These are phyloP conservation scores for Seira musarum DNA, from an alignment of 2,888 invertebrate species.

Conservation along the genomic window DNA sequence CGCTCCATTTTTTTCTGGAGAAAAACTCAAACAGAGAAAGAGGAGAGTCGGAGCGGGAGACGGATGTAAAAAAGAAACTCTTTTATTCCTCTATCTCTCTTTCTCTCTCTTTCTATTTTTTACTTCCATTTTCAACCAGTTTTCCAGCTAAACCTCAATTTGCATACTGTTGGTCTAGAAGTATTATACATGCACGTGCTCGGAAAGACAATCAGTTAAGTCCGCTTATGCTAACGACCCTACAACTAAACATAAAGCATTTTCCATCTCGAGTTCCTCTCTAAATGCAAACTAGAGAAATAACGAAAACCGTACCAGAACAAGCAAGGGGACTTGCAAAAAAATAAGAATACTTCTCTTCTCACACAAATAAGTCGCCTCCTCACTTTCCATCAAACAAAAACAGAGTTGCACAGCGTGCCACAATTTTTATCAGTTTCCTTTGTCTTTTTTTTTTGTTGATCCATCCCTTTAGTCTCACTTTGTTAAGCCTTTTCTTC, in stretches of 20 bases:
- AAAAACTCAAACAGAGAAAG: constrained; percentile 2
- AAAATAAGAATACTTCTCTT: not conserved
- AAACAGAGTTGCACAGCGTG: constrained; percentile 16
- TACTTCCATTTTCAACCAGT: constrained; percentile 55
- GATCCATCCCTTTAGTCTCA: constrained; percentile 54
- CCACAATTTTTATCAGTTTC: constrained; percentile 9
- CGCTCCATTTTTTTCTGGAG: not conserved
- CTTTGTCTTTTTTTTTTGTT: constrained; percentile 49
- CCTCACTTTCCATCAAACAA: too few relatives aligned
- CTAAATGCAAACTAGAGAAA: not conserved
- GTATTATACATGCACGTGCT: constrained; percentile 58
- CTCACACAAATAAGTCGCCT: constrained; percentile 17
- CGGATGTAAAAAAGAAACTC: constrained; percentile 46
- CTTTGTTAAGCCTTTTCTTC: constrained; percentile 53
- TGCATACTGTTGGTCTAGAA: constrained; percentile 55
- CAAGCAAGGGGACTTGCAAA: not conserved
- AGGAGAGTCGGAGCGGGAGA: constrained; percentile 12
- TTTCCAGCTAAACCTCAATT: constrained; percentile 56
- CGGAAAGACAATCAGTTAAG: constrained; percentile 57
- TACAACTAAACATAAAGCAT: constrained; percentile 19
- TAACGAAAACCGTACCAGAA: not conserved
- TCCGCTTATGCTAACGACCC: constrained; percentile 59
- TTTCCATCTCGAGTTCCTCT: not conserved
- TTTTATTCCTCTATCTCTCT: constrained; percentile 22
- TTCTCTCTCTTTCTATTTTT: not conserved